phyloP scores from a whole-genome alignment of 2,113 vertebrate genomes.

The Psittacula cyanocephala region DNA sequence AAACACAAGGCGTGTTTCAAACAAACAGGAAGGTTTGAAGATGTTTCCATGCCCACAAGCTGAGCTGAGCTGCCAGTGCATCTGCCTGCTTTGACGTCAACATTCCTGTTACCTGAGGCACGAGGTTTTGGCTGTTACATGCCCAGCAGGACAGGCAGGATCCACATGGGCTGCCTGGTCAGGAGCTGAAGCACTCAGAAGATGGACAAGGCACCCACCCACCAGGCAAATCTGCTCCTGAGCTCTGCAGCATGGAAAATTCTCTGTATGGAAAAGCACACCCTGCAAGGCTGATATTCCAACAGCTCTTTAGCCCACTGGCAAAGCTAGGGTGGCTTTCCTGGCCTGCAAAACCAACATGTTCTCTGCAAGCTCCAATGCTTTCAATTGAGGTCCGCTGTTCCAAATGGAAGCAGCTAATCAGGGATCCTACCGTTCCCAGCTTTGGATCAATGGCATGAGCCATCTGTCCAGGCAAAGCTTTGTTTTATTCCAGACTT shows the following conservation, averaged over 20 bases:
- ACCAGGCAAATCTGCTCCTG: neutral
- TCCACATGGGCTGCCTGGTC: neutral
- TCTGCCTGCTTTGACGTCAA: neutral
- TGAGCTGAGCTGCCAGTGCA: fast-evolving
- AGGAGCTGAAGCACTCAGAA: neutral
- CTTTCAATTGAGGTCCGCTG: neutral
- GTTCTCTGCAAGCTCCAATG: slow-evolving; percentile 33
- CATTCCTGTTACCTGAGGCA: neutral
- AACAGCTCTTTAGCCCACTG: neutral
- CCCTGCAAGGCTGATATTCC: neutral
- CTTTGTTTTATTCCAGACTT: slow-evolving; percentile 6
- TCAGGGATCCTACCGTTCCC: slow-evolving; percentile 60
- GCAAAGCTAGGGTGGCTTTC: neutral
- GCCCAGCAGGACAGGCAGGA: neutral
- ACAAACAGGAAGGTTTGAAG: neutral
- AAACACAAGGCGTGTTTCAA: too few species aligned
- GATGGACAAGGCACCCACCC: neutral
- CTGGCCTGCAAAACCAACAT: neutral
- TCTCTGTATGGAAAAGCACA: neutral
- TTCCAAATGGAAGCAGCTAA: slow-evolving; percentile 62
- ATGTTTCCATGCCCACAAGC: neutral
- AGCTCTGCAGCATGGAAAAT: neutral
- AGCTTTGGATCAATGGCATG: neutral
- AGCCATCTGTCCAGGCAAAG: slow-evolving; percentile 66
- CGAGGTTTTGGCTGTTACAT: neutral